Conservation (phyloP, 2,797 vertebrate species). For the Hydrophis major region DNA sequence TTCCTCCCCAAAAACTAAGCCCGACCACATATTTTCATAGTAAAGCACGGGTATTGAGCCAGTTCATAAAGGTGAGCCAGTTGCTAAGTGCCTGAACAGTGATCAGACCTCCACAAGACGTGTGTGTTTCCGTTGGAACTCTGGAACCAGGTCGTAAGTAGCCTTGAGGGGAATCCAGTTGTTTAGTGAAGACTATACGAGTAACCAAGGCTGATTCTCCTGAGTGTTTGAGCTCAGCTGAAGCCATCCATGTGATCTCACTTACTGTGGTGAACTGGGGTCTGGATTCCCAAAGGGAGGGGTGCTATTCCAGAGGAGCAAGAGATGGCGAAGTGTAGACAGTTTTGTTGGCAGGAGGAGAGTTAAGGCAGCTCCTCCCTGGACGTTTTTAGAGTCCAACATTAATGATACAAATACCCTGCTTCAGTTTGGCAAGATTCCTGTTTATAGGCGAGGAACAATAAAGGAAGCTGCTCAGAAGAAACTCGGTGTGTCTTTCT, state of each 20-base stretch:
- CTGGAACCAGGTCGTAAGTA: neutral
- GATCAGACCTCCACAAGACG: rapidly evolving
- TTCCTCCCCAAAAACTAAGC: too few species aligned
- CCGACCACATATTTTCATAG: too few species aligned
- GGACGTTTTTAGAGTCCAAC: neutral
- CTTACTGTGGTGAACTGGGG: neutral
- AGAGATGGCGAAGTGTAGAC: neutral
- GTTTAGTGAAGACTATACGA: neutral
- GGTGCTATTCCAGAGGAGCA: neutral
- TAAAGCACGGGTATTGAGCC: too few species aligned
- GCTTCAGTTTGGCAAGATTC: neutral
- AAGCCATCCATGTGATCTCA: neutral
- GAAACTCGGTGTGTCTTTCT: neutral
- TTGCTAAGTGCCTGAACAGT: neutral
- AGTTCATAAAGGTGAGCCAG: too few species aligned
- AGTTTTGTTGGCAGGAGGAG: neutral
- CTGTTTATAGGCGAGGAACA: neutral
- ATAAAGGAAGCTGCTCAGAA: neutral
- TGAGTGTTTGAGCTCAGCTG: neutral
- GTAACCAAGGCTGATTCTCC: neutral
- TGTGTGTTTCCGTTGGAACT: neutral
- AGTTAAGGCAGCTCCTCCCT: neutral
- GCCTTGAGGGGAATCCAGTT: neutral
- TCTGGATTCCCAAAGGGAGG: neutral
- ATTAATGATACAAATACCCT: neutral